Conservation (phyloP, 1,140 invertebrate species). For the Mylabris phalerata region DNA sequence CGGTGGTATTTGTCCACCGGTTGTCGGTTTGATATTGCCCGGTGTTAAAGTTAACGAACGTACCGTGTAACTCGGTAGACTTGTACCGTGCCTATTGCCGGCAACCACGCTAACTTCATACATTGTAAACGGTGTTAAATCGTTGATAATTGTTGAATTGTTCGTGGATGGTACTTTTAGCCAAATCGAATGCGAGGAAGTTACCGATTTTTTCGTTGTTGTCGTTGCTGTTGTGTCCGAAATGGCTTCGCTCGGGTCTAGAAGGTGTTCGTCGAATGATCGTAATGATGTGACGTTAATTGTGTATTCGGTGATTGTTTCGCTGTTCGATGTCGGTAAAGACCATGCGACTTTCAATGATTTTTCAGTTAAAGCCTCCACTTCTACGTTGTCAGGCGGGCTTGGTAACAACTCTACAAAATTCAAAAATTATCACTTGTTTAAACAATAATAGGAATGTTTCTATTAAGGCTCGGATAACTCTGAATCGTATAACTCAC, state of each 20-base stretch:
- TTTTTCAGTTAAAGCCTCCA: constrained; percentile 61
- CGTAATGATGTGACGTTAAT: constrained; percentile 65
- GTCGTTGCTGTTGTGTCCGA: not conserved
- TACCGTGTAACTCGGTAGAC: constrained; percentile 64
- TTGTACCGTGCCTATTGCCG: constrained; percentile 64
- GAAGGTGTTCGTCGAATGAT: constrained; percentile 51
- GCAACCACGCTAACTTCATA: constrained; percentile 70
- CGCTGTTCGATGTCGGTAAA: constrained; percentile 52
- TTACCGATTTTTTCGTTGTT: constrained; percentile 14
- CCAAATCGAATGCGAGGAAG: constrained; percentile 34
- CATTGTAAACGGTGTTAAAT: constrained; percentile 67
- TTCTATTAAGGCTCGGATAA: not conserved
- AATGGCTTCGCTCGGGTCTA: not conserved
- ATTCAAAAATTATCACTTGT: not conserved
- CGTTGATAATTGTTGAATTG: constrained; percentile 52
- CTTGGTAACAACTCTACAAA: constrained; percentile 64
- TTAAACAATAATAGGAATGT: not conserved
- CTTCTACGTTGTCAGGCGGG: constrained; percentile 59
- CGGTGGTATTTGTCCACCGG: constrained; percentile 48
- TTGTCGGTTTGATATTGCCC: constrained; percentile 48
- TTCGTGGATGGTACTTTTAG: constrained; percentile 49
- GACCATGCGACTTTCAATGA: constrained; percentile 64
- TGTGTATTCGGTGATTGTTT: constrained; percentile 58
- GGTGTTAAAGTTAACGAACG: constrained; percentile 59
- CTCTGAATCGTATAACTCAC: no score